Base-by-base conservation (phyloP, 2,888 invertebrate genomes). In the Lottia scabra region DNA sequence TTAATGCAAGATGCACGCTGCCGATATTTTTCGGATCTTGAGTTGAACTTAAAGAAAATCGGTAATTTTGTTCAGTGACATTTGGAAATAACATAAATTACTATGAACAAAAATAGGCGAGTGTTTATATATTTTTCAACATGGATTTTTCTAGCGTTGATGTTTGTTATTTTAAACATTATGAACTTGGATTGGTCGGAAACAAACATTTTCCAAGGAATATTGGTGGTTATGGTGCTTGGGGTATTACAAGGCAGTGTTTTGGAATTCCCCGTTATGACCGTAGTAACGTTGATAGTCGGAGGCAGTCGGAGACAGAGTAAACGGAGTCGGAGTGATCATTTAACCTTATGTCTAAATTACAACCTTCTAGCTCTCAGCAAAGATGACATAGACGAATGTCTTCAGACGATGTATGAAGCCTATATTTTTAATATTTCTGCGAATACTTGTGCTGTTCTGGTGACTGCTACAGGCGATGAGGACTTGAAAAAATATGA, bases 371-470 rank as follows among this genome's bases (percentile, higher is more conserved):
- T 84, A 44, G 84, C 84, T 10, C 74, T 81, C 3, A 79, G 81
- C 63, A 79, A 78, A 71, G 85, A 84, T 66, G 84, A 85, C 71
- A 82, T 85, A 43, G 83, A 85, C 56, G 84, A 85, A 71, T 83
- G 85, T 70, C 74, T 84, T 48, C 80, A 83, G 48, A 84, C 83
- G 8, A 86, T 86, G 86, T 85, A 80, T 70, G 76, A 82, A 67
- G 85, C 84, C 2, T 86, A 80, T 69, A 85, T 86, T 67, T 83
- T 81, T 12, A 86, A 85, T 71, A 73, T 86, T 19, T 78, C 80
- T 65, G 80, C 80, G 15, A 84, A 82, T 72, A 76, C 83, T 1
- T 81, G 82, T 12, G 84, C 84, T 10, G 85, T 85, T 2, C 69
- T 85, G 10, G 85, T 86, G 1, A 84, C 84, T 68, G 85, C 85